These are phyloP conservation scores for Hippocampus zosterae DNA, from an alignment of 2,113 vertebrate genomes.

Conservation along the genomic window DNA sequence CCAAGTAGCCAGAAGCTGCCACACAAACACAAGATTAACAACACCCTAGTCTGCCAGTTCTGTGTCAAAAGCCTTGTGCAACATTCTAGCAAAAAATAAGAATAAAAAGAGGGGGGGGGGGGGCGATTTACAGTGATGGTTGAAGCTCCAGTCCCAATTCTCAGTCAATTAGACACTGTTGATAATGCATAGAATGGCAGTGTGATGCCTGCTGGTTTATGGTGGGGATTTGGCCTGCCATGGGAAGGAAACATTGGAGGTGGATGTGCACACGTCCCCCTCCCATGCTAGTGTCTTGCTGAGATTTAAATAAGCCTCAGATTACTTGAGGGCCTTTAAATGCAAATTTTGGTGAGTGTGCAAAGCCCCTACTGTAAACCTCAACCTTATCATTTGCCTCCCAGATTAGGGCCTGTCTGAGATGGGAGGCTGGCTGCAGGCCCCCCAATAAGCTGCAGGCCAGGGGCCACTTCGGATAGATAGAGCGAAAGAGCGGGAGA, in stretches of 20 bases:
- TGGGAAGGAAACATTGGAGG: constrained; percentile 65
- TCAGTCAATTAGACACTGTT: constrained; percentile 65
- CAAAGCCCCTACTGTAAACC: constrained; percentile 69
- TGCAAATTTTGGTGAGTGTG: constrained; percentile 69
- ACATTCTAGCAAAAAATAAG: constrained; percentile 20
- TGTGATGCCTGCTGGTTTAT: constrained; percentile 52
- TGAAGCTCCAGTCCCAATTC: constrained; percentile 49
- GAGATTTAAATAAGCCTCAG: constrained; percentile 75
- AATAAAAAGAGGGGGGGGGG: constrained; percentile 26
- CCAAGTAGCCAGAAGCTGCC: constrained; percentile 7
- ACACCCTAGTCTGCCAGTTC: constrained; percentile 29
- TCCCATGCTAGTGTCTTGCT: constrained; percentile 64
- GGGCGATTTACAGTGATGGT: constrained; percentile 31
- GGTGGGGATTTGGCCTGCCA: constrained; percentile 60
- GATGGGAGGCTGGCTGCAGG: constrained; percentile 60
- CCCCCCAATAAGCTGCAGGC: constrained; percentile 58
- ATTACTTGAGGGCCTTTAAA: constrained; percentile 76
- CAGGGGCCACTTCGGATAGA: constrained; percentile 56
- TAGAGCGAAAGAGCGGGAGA: constrained; percentile 14
- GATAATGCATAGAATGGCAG: constrained; percentile 53
- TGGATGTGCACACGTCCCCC: constrained; percentile 49
- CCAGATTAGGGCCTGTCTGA: constrained; percentile 70
- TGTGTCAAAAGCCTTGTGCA: constrained; percentile 20
- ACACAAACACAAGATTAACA: constrained; percentile 20
- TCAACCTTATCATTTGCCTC: constrained; percentile 69